Base-by-base conservation (phyloP, 2,797 vertebrate species). In the Pseudocheirus occidentalis region DNA sequence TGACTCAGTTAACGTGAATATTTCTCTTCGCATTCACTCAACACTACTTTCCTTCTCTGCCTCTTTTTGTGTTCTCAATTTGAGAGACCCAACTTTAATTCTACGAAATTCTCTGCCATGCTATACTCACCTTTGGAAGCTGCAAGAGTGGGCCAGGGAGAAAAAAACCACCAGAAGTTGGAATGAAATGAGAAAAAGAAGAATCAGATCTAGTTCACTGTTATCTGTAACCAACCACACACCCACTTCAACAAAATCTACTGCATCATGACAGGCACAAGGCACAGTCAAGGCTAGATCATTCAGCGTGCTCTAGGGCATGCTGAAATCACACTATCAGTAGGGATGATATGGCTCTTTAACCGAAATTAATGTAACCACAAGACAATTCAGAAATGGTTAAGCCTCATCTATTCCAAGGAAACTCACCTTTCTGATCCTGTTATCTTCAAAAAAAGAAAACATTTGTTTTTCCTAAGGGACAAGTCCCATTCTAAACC, bases 91-190 rank as follows among this genome's bases (percentile, higher is more conserved):
- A 95, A 87, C 12, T 87, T 87, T 87, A 46, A 46, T 87, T 87
- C 9, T 46, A 46, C 89, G 57, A 95, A 97, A 94, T 90, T 87
- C 5, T 95, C 91, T 95, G 93, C 55, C 89, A 91, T 66, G 73
- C 40, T 87, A 93, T 92, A 97, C 98, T 98, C 97, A 98, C 98
- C 98, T 97, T 98, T 98, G 92, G 98, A 98, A 97, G 98, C 98
- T 98, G 93, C 50, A 97, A 55, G 90, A 73, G 94, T 94, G 14
- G 53, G 90, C 59, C 95, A 96, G 92, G 94, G 94, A 53, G 96
- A 18, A 92, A 94, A 97, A 81, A 40, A 66, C 56, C 94, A 96
- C 93, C 96, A 92, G 89, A 95, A 81, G 94, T 96, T 95, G 95
- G 66, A 92, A 96, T 95, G 55, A 97, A 97, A 97, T 16, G 93